Evolutionary conservation across 2,888 invertebrate species (phyloP), one percentile per base, ranked within the genome.

Genomic region (Calliopum simillimum): DNA sequence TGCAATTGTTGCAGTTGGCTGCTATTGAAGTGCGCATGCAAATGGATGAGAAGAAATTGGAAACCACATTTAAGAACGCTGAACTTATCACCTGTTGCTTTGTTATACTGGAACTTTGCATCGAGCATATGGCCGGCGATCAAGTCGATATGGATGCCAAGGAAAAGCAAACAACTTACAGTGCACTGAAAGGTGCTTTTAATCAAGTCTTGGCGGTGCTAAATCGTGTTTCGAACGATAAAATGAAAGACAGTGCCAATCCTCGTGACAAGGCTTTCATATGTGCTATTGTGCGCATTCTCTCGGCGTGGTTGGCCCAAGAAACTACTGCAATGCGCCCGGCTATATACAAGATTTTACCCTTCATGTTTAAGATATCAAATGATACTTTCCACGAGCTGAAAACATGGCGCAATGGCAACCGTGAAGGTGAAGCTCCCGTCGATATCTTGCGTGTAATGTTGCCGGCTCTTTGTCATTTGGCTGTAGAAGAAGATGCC

Each of bases 11-110:
- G 69, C 96, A 97, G 83, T 87, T 98, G 69, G 92, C 94, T 78
- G 95, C 96, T 63, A 94, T 97, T 81, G 97, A 98, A 89, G 93
- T 97, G 1, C 90, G 97, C 80, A 97, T 98, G 96, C 94, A 95
- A 77, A 88, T 97, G 74, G 97, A 97, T 81, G 94, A 95, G 75
- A 92, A 93, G 79, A 92, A 92, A 80, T 89, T 96, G 76, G 93
- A 94, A 83, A 90, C 94, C 79, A 92, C 94, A 1, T 90, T 91
- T 83, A 88, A 89, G 55, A 92, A 94, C 84, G 91, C 91, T 61
- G 93, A 94, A 73, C 87, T 96, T 58, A 89, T 95, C n/a, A 92
- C 93, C 11, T 89, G 94, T 62, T 96, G 95, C 80, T 96, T 95
- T 78, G 89, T 91, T 66, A 93, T 95, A 66, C 87, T 96, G 72